A percentile compares a stretch with the other conserved stretches of the same genome.
Conservation (phyloP, 2,113 vertebrate genomes). For the Cisticola juncidis region DNA sequence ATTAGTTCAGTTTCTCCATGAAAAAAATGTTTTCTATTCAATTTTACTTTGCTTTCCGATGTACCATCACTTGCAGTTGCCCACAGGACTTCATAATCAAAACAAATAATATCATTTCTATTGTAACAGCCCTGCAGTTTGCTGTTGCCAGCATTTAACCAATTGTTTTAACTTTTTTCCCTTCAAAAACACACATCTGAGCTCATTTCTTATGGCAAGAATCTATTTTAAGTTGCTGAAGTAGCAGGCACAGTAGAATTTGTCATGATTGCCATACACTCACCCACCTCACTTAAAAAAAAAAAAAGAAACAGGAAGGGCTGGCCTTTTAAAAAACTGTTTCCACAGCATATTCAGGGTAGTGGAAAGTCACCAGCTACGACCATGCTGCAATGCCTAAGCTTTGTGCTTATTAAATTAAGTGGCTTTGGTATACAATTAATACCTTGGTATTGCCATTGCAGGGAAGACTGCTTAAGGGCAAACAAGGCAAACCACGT, state of each 20-base stretch:
- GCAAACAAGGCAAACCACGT: conserved; percentile 17
- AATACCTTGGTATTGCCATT: conserved; percentile 17
- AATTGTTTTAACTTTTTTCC: neutral
- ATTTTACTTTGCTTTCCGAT: neutral
- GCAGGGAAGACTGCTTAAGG: conserved; percentile 39
- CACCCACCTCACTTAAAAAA: neutral
- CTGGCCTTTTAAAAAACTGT: neutral
- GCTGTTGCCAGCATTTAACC: neutral
- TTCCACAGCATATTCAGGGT: neutral
- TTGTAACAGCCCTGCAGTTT: neutral
- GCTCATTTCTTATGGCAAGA: neutral
- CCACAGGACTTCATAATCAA: neutral
- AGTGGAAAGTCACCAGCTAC: conserved; percentile 22
- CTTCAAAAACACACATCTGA: neutral
- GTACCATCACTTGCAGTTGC: neutral
- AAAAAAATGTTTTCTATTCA: neutral
- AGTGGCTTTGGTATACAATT: conserved; percentile 61
- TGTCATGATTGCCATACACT: neutral
- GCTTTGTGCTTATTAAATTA: conserved; percentile 46
- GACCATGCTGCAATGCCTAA: neutral
- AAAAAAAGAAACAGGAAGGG: neutral
- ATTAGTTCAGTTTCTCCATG: neutral
- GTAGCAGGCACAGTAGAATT: neutral
- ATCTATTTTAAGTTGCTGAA: conserved; percentile 34
- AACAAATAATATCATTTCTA: neutral